Base-by-base conservation (phyloP, 2,797 vertebrate genomes). In the Sternarchorhynchus goeldii region DNA sequence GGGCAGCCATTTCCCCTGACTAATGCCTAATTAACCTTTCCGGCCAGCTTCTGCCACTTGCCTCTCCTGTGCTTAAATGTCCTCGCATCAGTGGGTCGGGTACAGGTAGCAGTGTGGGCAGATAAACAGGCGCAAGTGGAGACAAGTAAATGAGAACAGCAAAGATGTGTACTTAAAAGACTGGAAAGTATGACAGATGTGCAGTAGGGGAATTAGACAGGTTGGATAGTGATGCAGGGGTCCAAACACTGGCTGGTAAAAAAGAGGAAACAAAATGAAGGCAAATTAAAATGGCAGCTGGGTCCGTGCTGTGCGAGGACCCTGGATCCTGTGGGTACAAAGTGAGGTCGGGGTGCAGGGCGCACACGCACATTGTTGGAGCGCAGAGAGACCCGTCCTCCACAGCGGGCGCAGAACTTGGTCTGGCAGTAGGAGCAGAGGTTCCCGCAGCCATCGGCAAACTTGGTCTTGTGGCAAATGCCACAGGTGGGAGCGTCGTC, bases 391-490 rank as follows among this genome's bases (percentile, higher is more conserved):
- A 99, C 97, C 32, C 97, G 92, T 57, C 97, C 97, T 57, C 97
- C 97, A 16, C 97, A 99, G 81, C 97, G 95, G 70, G 97, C 97
- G 70, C 97, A 99, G 90, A 99, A 99, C 93, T 97, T 98, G 88
- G 95, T 99, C 92, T 95, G 96, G 90, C 97, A 99, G 88, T 99
- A 99, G 78, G 96, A 99, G 88, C 97, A 99, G 81, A 96, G 93
- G 90, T 96, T 96, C 83, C 97, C 97, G 6, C 97, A 99, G 73
- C 97, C 97, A 62, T 98, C 96, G 2, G 97, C 97, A 86, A 99
- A 99, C 94, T 99, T 99, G 78, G 97, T 99, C 91, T 99, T 99
- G 87, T 93, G 96, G 89, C 97, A 99, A 91, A 99, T 96, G 86
- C 96, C 96, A 84, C 97, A 99, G 16, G 96, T 99, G 0, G 97